Evolutionary conservation across 2,888 invertebrate species (phyloP), one percentile per base, ranked within the genome.

Genomic region (Catocala fraxini): DNA sequence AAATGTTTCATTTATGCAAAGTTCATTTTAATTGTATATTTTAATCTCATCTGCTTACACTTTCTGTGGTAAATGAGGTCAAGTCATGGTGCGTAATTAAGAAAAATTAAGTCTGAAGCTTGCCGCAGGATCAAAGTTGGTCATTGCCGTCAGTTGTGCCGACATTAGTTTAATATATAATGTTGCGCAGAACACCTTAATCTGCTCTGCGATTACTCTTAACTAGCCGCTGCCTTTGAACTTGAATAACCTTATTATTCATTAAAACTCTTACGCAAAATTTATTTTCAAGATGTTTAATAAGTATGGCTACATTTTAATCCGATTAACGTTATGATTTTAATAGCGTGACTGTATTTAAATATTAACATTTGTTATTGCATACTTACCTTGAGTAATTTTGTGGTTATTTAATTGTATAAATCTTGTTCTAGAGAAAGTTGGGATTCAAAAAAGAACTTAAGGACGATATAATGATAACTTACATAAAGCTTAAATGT

Each of bases 181-280:
- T 65, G 69, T 63, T 39, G 46, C 9, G n/a, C 58, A 62, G 63
- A 63, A 62, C 63, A 65, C 57, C 60, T 70, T 74, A 77, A 73
- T 75, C 75, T 69, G 52, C 70, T 68, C 57, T 46, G 41, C 39
- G 56, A 59, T 60, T 56, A 47, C 12, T 56, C 51, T n/a, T 56
- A 73, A 63, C 68, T 75, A 75, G 65, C 51, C 60, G 6, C 56
- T 51, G 56, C 51, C 65, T 75, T 76, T 75, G 78, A 77, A 69
- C 73, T 77, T 73, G 43, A 69, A 68, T 71, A 70, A 75, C 61
- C 66, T 66, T 63, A 71, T 73, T 68, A 71, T 66, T 68, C 43
- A 73, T 71, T 67, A 65, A 65, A 55, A 39, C 34, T 46, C 58
- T 63, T 15, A 51, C 53, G 34, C 48, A 59, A 57, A 59, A 53